Conservation (phyloP, 2,888 invertebrate genomes). For the Sylvicola fuscatus region DNA sequence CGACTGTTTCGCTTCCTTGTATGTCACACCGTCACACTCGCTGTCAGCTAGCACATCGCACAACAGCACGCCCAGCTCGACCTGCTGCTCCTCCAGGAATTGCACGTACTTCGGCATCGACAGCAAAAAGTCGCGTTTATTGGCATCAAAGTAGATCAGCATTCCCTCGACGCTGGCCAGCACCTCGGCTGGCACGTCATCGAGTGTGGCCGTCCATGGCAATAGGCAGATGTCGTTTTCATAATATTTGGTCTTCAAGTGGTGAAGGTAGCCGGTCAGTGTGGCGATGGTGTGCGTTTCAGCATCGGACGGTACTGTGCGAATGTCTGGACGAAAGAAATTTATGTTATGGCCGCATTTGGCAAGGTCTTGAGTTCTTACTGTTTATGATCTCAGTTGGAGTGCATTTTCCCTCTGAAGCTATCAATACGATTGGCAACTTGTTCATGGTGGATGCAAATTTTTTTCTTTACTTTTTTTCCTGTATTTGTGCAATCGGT, state of each 20-base stretch:
- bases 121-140: slow-evolving; percentile 11
- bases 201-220: slow-evolving; percentile 9
- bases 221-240: slow-evolving; percentile 11
- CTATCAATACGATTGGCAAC: slow-evolving; percentile 5
- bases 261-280: slow-evolving; percentile 10
- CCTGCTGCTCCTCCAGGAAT: slow-evolving; percentile 11
- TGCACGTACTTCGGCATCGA: slow-evolving; percentile 11
- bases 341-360: background rate
- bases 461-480: too few relatives aligned
- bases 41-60: slow-evolving; percentile 12
- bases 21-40: slow-evolving; percentile 12
- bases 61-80: slow-evolving; percentile 12
- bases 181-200: slow-evolving; percentile 9
- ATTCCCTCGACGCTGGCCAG: slow-evolving; percentile 10
- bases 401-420: slow-evolving; percentile 2
- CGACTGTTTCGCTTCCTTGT: slow-evolving; percentile 12
- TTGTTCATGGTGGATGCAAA: slow-evolving; percentile 3
- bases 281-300: slow-evolving; percentile 4
- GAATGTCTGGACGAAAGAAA: slow-evolving; percentile 4
- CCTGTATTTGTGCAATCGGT: too few relatives aligned
- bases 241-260: slow-evolving; percentile 13
- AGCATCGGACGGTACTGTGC: slow-evolving; percentile 4
- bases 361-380: too few relatives aligned
- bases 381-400: slow-evolving; percentile 5
- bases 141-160: slow-evolving; percentile 13